These are phyloP conservation scores for Catharus bicknelli DNA, from an alignment of 2,113 vertebrate genomes.

Conservation along the genomic window DNA sequence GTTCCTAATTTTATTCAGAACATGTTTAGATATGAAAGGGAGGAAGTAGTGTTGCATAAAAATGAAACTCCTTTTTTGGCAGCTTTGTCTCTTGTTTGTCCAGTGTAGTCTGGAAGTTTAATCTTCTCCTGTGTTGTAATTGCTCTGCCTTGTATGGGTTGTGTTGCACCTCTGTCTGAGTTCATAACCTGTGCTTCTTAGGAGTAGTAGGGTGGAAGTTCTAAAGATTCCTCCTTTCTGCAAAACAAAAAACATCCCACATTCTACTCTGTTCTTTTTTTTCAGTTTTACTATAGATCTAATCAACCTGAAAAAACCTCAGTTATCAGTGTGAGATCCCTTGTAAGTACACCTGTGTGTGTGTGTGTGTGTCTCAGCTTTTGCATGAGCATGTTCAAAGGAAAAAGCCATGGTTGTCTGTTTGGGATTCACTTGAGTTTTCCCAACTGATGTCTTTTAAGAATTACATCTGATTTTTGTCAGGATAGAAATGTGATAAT, in stretches of 20 bases:
- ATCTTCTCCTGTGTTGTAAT: neutral
- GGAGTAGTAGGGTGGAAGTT: neutral
- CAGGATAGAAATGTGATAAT: neutral
- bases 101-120: neutral
- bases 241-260: neutral
- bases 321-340: neutral
- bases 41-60: neutral
- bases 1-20: neutral
- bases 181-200: neutral
- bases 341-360: slow-evolving; percentile 26
- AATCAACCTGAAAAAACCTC: neutral
- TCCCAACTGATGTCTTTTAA: neutral
- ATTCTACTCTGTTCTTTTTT: neutral
- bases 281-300: neutral
- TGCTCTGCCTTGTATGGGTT: neutral
- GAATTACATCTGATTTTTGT: neutral
- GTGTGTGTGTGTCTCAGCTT: neutral
- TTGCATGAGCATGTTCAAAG: neutral
- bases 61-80: neutral
- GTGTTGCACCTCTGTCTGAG: neutral
- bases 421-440: neutral
- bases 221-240: neutral
- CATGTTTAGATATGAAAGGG: neutral
- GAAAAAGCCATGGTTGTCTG: neutral
- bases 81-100: neutral